Evolutionary conservation across 2,113 vertebrate genomes (phyloP).

Genomic region (Poecile atricapillus): DNA sequence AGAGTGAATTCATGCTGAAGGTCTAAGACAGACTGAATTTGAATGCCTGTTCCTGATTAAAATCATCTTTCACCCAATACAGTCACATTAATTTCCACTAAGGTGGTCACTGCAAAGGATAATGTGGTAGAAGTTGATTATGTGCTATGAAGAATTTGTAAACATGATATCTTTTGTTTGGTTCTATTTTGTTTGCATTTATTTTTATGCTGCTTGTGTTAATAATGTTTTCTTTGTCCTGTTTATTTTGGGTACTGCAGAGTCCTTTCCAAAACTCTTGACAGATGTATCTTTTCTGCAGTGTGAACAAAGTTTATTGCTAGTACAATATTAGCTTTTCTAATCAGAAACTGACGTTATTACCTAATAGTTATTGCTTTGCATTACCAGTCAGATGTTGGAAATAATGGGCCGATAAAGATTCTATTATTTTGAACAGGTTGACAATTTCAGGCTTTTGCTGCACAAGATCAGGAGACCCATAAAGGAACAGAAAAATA

Average conservation of each 20-base stretch:
- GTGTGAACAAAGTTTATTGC: slow-evolving; percentile 41
- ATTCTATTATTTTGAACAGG: slow-evolving; percentile 61
- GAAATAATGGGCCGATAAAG: slow-evolving; percentile 69
- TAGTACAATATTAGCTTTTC: slow-evolving; percentile 60
- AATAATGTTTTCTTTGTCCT: neutral
- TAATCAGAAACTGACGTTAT: slow-evolving; percentile 60
- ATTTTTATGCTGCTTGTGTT: neutral
- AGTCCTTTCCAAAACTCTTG: neutral
- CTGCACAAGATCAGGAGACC: slow-evolving; percentile 13
- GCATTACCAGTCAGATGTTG: slow-evolving; percentile 62
- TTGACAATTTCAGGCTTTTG: slow-evolving; percentile 51
- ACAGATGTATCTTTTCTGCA: slow-evolving; percentile 8
- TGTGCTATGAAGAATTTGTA: neutral
- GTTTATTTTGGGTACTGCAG: neutral
- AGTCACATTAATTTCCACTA: neutral
- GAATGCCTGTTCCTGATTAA: neutral
- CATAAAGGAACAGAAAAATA: slow-evolving; percentile 46
- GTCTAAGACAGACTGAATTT: neutral
- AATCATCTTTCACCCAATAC: neutral
- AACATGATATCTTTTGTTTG: neutral
- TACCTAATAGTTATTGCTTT: slow-evolving; percentile 59
- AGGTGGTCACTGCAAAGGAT: neutral
- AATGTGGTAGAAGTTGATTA: neutral
- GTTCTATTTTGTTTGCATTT: neutral
- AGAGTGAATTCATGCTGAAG: neutral